Evolutionary conservation across 2,888 invertebrate genomes (phyloP).

Genomic region (Trilocha varians): DNA sequence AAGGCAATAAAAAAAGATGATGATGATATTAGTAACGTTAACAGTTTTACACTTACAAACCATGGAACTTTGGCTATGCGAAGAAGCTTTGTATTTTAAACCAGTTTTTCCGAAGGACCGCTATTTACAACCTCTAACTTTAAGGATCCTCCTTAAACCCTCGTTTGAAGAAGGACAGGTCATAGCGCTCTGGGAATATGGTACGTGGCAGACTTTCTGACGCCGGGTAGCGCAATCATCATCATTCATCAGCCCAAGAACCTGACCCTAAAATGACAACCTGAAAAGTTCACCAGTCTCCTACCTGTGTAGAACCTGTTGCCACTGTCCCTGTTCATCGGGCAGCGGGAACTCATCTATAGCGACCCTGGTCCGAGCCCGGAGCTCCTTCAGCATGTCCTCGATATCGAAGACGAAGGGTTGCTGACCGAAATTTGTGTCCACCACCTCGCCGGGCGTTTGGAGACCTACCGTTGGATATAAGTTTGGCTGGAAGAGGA

Average conservation of each 20-base stretch:
- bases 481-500: conserved; percentile 93
- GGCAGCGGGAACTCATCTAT: conserved; percentile 92
- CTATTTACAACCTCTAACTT: too few relatives aligned
- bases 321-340: conserved; percentile 92
- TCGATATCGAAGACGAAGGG: conserved; percentile 98
- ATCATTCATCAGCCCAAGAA: background rate
- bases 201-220: too few relatives aligned
- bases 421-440: conserved; percentile 98
- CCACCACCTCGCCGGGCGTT: conserved; percentile 97
- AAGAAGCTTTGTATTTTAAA: too few relatives aligned
- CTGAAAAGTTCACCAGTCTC: background rate
- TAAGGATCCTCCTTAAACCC: too few relatives aligned
- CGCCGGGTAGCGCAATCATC: background rate
- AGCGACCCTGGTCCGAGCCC: conserved; percentile 84
- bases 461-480: conserved; percentile 99
- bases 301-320: conserved; percentile 91
- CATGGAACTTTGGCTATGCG: too few relatives aligned
- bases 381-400: conserved; percentile 95
- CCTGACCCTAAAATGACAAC: background rate
- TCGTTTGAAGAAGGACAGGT: too few relatives aligned
- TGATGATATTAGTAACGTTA: too few relatives aligned
- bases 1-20: too few relatives aligned
- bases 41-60: too few relatives aligned
- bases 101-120: too few relatives aligned
- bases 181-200: too few relatives aligned